These are phyloP conservation scores for Melitaea athalia DNA, from an alignment of 2,888 invertebrate species.

Conservation along the genomic window DNA sequence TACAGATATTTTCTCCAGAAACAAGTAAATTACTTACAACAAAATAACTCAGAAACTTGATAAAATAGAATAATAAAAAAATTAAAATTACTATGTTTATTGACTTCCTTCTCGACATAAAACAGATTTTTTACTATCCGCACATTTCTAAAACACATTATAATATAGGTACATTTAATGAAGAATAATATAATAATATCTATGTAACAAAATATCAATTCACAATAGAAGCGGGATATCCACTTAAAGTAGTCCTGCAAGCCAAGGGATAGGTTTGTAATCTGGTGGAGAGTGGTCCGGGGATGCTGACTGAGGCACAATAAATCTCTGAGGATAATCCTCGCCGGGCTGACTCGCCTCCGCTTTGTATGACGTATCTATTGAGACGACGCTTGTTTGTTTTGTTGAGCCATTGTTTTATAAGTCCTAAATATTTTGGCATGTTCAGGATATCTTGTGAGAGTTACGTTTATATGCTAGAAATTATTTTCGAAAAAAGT, in stretches of 20 bases:
- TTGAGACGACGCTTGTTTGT: slow-evolving; percentile 25
- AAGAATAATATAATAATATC: no score
- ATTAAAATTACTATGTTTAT: no score
- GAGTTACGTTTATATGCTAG: neutral
- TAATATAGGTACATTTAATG: no score
- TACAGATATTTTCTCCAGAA: no score
- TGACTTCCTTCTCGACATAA: no score
- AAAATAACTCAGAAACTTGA: no score
- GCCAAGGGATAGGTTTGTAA: slow-evolving; percentile 37
- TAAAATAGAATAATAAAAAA: no score
- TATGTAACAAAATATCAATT: slow-evolving; percentile 10
- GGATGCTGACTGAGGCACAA: slow-evolving; percentile 43
- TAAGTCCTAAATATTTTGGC: slow-evolving; percentile 13
- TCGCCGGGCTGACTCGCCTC: slow-evolving; percentile 40
- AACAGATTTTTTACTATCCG: no score
- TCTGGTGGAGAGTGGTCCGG: slow-evolving; percentile 31
- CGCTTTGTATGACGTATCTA: slow-evolving; percentile 40
- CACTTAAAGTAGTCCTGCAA: slow-evolving; percentile 31
- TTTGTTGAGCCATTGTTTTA: slow-evolving; percentile 22
- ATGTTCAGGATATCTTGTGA: neutral
- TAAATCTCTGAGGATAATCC: slow-evolving; percentile 51
- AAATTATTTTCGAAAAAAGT: neutral
- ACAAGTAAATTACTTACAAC: no score
- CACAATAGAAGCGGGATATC: slow-evolving; percentile 11
- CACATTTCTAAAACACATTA: no score